These are phyloP conservation scores for Mythimna lalbum DNA, from an alignment of 2,888 invertebrate species.

Conservation along the genomic window DNA sequence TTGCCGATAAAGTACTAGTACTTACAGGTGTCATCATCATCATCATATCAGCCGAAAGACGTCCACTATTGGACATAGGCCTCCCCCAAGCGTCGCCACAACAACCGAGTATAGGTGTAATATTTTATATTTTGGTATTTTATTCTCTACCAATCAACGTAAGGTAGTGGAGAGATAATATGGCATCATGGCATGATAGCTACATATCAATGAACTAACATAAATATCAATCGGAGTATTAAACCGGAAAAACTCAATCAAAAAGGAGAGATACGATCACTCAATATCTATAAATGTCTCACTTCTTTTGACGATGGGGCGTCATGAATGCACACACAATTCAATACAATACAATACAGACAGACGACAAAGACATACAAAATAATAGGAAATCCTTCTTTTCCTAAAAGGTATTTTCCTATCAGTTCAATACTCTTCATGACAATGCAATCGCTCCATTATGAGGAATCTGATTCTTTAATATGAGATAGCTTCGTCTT, in stretches of 20 bases:
- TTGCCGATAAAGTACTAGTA: too few species aligned
- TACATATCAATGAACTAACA: too few species aligned
- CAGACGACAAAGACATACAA: slow-evolving; percentile 58
- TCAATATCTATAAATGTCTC: slow-evolving; percentile 26
- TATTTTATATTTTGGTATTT: too few species aligned
- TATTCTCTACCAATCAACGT: too few species aligned
- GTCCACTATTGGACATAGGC: too few species aligned
- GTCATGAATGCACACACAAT: slow-evolving; percentile 44
- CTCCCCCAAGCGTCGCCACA: too few species aligned
- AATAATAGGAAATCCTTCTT: slow-evolving; percentile 68
- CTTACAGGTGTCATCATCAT: too few species aligned
- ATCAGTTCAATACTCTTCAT: slow-evolving; percentile 67
- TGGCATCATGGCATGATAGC: too few species aligned
- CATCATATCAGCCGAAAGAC: too few species aligned
- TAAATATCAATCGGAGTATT: not conserved
- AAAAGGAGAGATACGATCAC: slow-evolving; percentile 20
- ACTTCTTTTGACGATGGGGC: slow-evolving; percentile 46
- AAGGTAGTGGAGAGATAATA: too few species aligned
- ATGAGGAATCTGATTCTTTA: slow-evolving; percentile 83
- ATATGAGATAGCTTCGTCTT: slow-evolving; percentile 78
- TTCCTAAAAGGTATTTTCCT: slow-evolving; percentile 76
- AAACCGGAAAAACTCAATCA: slow-evolving; percentile 36
- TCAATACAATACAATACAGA: slow-evolving; percentile 49
- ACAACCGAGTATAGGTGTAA: too few species aligned
- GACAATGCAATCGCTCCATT: slow-evolving; percentile 82